Evolutionary conservation across 2,888 invertebrate species (phyloP), one percentile per base, ranked within the genome.

Genomic region (Melinopterus prodromus): DNA sequence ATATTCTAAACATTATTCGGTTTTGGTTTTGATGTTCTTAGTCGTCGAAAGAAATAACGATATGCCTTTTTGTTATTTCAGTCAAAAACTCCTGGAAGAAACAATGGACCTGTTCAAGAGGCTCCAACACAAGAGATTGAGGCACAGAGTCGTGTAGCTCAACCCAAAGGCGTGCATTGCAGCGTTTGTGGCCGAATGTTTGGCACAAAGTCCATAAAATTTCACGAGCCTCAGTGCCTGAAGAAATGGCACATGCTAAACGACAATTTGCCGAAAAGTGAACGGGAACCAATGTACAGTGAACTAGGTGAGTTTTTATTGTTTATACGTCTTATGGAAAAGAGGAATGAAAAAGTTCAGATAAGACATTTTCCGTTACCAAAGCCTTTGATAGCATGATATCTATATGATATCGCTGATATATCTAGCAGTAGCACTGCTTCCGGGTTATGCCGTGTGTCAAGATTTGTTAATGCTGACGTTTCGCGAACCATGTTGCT

Each of bases 141-240:
- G 5, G 7, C 53, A 12, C 53, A 7, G 5, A 12, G 26, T 26
- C 37, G 74, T 9, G 7, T 38, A 12, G 37, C 76, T 6, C 69
- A 83, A 16, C 87, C 88, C 0, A 87, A 87, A 12, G 87, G 87
- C n/a, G 87, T 91, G 2, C 84, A 89, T 80, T 95, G 94, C 85
- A 92, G 92, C 86, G 91, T 93, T 83, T 95, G 94, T 85, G 93
- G 93, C 2, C 89, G 93, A 76, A 92, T 92, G 85, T 94, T 93
- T 85, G 93, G 93, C 38, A 90, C 91, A 1, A 91, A 91, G 84
- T 93, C 93, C 75, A 92, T 94, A 69, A 89, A 90, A 78, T 92
- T 93, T 81, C 94, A 94, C 86, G 93, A 94, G 85, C 93, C 93
- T 2, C 92, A 93, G 85, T 95, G 94, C 85, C 86, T 93, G 79